These are phyloP conservation scores for Steatornis caripensis DNA, from an alignment of 2,113 vertebrate species.

Conservation along the genomic window DNA sequence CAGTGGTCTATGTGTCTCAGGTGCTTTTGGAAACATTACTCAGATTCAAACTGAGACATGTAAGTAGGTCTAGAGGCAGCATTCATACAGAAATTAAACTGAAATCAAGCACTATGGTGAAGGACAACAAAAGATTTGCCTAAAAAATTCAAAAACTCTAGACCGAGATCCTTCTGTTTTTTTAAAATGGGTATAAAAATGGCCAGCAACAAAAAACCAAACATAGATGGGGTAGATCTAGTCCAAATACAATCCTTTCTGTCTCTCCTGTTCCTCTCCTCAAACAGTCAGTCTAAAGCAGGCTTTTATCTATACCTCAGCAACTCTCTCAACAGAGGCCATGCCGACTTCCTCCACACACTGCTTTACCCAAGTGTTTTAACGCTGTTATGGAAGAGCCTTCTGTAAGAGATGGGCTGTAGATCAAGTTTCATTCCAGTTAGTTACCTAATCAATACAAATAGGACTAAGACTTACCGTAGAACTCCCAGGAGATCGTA, in stretches of 20 bases:
- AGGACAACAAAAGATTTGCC: neutral
- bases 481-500: neutral
- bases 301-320: neutral
- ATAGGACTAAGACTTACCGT: neutral
- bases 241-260: neutral
- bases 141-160: neutral
- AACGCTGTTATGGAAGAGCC: neutral
- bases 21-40: neutral
- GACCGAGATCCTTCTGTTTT: neutral
- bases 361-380: neutral
- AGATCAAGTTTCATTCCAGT: neutral
- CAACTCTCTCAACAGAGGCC: neutral
- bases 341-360: neutral
- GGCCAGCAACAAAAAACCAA: neutral
- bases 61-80: neutral
- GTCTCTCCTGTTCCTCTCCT: neutral
- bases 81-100: neutral
- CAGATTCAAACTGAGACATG: neutral
- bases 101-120: neutral
- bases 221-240: neutral
- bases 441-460: slow-evolving; percentile 1
- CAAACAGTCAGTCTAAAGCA: neutral
- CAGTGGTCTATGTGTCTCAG: neutral
- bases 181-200: neutral
- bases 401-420: neutral